Evolutionary conservation across 37 sponge, comb jelly and placozoan genomes (phyloP).

Genomic region (Aplysina aerophoba): DNA sequence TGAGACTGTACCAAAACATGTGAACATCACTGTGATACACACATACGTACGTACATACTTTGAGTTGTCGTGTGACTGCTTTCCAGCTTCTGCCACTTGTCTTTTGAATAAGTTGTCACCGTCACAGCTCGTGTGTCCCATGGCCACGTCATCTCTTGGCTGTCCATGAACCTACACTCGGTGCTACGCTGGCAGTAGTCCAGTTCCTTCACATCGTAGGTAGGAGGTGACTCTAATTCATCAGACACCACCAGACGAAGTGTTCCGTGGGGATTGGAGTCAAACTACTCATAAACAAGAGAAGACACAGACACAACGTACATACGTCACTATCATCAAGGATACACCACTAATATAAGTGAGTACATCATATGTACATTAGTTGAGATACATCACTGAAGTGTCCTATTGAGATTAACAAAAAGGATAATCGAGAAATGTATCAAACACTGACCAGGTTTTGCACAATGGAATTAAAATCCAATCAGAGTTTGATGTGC

Average conservation of each 20-base stretch:
- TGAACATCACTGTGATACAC: too few species aligned
- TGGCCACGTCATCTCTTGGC: conserved; percentile 85
- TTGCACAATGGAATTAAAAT: too few species aligned
- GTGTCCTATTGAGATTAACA: too few species aligned
- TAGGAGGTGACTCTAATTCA: conserved; percentile 37
- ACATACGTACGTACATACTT: too few species aligned
- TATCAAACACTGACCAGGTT: too few species aligned
- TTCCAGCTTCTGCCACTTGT: conserved; percentile 58
- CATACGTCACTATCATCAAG: too few species aligned
- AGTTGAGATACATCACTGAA: too few species aligned
- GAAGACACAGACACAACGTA: neutral
- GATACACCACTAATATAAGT: too few species aligned
- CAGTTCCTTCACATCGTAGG: conserved; percentile 26
- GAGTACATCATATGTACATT: too few species aligned
- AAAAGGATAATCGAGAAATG: too few species aligned
- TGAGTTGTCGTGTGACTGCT: conserved; percentile 18
- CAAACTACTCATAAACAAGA: conserved; percentile 59
- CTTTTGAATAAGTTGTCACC: conserved; percentile 79
- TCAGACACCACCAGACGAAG: conserved; percentile 68
- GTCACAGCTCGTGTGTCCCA: conserved; percentile 74
- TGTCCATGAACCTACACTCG: conserved; percentile 66
- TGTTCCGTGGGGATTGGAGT: conserved; percentile 76
- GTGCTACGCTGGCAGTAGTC: conserved; percentile 56
- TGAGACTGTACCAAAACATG: too few species aligned
- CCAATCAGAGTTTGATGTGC: too few species aligned